Evolutionary conservation across 1,140 invertebrate genomes (phyloP).

Genomic region (Hypsibius dujardini): DNA sequence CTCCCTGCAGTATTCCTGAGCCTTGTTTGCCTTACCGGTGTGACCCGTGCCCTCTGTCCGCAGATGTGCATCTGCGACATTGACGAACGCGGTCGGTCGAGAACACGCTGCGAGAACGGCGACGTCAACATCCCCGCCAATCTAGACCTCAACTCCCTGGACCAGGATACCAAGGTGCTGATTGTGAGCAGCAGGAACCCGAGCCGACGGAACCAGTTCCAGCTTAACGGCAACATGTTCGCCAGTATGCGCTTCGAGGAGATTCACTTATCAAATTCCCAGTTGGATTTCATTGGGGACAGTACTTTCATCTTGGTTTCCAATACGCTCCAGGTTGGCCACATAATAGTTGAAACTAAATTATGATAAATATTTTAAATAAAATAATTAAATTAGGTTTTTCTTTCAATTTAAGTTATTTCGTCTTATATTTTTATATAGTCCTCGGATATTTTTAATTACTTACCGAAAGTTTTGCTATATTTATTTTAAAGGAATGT

Average conservation of each 20-base stretch:
- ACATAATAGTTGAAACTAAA: too few species aligned
- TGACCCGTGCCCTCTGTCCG: constrained; percentile 3
- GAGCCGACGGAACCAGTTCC: background rate
- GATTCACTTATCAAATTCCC: constrained; percentile 1
- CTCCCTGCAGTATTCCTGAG: too few species aligned
- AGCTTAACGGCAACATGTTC: background rate
- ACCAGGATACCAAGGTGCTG: background rate
- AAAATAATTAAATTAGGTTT: too few species aligned
- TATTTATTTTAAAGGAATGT: too few species aligned
- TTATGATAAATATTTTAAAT: too few species aligned
- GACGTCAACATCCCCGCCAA: background rate
- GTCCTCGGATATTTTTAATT: too few species aligned
- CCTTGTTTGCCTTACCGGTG: background rate
- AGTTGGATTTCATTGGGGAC: too few species aligned
- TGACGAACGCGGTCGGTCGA: background rate
- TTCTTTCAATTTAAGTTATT: too few species aligned
- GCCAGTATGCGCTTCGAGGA: background rate
- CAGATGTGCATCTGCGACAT: constrained; percentile 7
- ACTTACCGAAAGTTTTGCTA: too few species aligned
- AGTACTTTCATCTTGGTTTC: background rate
- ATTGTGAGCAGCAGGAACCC: background rate
- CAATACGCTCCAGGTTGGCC: background rate
- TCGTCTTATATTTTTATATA: too few species aligned
- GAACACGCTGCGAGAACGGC: background rate
- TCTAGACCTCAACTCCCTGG: background rate